These are phyloP conservation scores for Gorsachius magnificus DNA, from an alignment of 2,797 vertebrate genomes.

Conservation along the genomic window DNA sequence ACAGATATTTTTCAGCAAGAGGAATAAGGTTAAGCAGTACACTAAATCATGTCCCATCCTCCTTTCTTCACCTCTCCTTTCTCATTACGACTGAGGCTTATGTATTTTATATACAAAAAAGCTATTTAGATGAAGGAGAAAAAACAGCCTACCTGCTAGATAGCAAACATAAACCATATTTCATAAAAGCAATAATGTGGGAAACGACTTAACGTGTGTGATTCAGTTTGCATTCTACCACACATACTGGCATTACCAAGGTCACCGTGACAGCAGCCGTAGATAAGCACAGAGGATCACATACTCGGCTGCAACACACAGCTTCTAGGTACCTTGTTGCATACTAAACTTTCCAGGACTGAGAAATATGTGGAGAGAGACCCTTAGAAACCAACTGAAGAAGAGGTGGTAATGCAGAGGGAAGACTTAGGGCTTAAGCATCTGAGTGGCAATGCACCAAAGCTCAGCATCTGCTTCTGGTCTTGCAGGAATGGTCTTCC, in stretches of 20 bases:
- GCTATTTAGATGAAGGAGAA: not conserved
- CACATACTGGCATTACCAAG: not conserved
- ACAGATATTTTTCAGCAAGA: not conserved
- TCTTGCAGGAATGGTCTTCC: not conserved
- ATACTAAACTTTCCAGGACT: not conserved
- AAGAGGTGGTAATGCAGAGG: not conserved
- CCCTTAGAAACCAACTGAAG: not conserved
- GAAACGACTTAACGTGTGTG: not conserved
- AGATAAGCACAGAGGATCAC: not conserved
- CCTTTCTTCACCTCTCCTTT: not conserved
- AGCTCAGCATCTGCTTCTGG: not conserved
- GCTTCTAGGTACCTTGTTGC: not conserved
- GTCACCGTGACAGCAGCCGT: fast-evolving
- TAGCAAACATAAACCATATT: not conserved
- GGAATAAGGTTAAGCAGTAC: not conserved
- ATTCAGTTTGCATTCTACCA: not conserved
- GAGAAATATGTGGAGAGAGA: not conserved
- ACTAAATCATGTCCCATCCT: not conserved
- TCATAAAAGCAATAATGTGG: not conserved
- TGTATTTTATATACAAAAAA: not conserved
- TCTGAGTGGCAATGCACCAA: not conserved
- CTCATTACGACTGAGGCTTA: not conserved
- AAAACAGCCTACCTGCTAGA: not conserved
- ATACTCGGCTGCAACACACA: not conserved
- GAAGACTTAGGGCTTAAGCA: not conserved